Percentiles rank a stretch among this genome's conserved stretches.
These are phyloP conservation scores for Halesus radiatus DNA, from an alignment of 1,140 invertebrate species.

Conservation along the genomic window DNA sequence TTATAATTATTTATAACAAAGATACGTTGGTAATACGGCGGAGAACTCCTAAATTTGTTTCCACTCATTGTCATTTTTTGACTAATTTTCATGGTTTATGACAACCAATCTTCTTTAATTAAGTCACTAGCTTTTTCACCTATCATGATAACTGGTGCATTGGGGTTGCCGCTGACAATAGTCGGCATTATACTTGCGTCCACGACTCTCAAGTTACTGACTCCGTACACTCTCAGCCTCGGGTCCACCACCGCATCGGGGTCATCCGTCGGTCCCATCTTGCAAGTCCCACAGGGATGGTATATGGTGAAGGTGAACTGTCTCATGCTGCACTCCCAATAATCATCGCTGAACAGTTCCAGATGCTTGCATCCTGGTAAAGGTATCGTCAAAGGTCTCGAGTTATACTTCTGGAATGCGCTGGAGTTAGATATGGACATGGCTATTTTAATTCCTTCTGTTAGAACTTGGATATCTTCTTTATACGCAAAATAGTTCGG, in stretches of 20 bases:
- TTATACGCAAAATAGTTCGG: conserved; percentile 91
- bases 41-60: conserved; percentile 3
- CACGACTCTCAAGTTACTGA: conserved; percentile 79
- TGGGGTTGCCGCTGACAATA: conserved; percentile 86
- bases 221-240: conserved; percentile 80
- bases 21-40: conserved; percentile 2
- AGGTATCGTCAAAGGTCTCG: conserved; percentile 81
- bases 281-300: conserved; percentile 87
- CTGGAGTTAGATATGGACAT: conserved; percentile 83
- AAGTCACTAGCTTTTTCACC: conserved; percentile 86
- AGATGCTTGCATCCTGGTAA: conserved; percentile 84
- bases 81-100: conserved; percentile 59
- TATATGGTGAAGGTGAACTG: conserved; percentile 91
- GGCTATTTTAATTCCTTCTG: conserved; percentile 87
- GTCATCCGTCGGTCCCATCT: conserved; percentile 87
- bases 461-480: conserved; percentile 81
- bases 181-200: conserved; percentile 87
- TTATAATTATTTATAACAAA: not conserved
- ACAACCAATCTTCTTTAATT: conserved; percentile 83
- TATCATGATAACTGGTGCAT: conserved; percentile 84
- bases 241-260: conserved; percentile 86
- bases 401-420: conserved; percentile 86
- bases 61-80: not conserved
- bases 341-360: conserved; percentile 83
- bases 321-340: conserved; percentile 87